phyloP scores from a whole-genome alignment of 2,113 vertebrate genomes.

The Odocoileus virginianus region DNA sequence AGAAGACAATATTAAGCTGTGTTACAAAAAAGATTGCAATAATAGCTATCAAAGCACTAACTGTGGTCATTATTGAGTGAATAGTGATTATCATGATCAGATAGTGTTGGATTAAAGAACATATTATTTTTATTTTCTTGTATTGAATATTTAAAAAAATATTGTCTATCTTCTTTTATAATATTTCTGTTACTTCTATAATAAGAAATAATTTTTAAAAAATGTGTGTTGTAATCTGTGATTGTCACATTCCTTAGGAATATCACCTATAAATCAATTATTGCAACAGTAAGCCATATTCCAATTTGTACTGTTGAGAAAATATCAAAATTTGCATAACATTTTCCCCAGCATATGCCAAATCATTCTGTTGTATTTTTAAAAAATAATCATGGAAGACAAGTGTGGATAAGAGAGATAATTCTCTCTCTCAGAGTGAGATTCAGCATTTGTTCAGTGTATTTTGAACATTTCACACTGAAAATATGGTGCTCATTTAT shows the following conservation, averaged over 20 bases:
- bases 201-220: not conserved
- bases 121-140: constrained; percentile 4
- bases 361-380: not conserved
- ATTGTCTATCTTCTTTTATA: not conserved
- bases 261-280: constrained; percentile 9
- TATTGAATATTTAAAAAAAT: not conserved
- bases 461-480: constrained; percentile 29
- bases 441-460: not conserved
- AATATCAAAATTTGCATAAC: constrained; percentile 64
- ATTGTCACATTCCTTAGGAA: not conserved
- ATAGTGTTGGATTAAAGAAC: not conserved
- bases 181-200: not conserved
- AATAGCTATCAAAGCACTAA: not conserved
- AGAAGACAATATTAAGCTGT: not conserved
- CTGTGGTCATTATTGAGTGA: not conserved
- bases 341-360: not conserved
- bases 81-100: not conserved
- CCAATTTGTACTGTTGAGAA: constrained; percentile 39
- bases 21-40: not conserved
- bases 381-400: not conserved
- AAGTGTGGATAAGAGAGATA: not conserved
- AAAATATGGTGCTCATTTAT: not conserved
- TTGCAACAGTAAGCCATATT: not conserved
- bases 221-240: not conserved
- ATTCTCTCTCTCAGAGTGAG: not conserved